Evolutionary conservation across 2,888 invertebrate species (phyloP).

Genomic region (Drosophila setosimentum): DNA sequence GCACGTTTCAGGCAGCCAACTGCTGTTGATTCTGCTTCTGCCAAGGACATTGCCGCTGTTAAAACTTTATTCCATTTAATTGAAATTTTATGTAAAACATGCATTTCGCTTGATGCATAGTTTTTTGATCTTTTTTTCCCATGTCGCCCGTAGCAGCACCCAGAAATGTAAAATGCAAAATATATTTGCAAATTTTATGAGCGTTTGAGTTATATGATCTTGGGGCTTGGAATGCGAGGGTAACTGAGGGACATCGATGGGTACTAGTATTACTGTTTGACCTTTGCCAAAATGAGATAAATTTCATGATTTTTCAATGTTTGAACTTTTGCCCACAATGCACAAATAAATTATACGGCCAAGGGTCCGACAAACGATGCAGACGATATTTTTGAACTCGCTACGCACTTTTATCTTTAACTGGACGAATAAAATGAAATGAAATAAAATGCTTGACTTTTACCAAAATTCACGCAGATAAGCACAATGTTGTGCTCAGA

Average conservation of each 20-base stretch:
- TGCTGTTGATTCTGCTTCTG: slow-evolving; percentile 34
- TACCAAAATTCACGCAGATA: slow-evolving; percentile 59
- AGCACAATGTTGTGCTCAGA: slow-evolving; percentile 36
- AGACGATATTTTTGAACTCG: slow-evolving; percentile 50
- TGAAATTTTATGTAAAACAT: slow-evolving; percentile 80
- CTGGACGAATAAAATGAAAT: slow-evolving; percentile 62
- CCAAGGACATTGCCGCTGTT: slow-evolving; percentile 61
- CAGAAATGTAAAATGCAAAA: slow-evolving; percentile 53
- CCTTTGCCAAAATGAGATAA: slow-evolving; percentile 71
- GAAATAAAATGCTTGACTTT: slow-evolving; percentile 61
- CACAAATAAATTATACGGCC: slow-evolving; percentile 70
- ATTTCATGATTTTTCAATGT: slow-evolving; percentile 76
- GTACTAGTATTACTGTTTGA: slow-evolving; percentile 51
- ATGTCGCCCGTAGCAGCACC: slow-evolving; percentile 42
- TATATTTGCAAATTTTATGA: slow-evolving; percentile 75
- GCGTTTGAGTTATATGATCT: slow-evolving; percentile 61
- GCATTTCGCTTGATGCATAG: slow-evolving; percentile 69
- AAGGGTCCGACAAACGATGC: slow-evolving; percentile 42
- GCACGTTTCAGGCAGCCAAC: slow-evolving; percentile 56
- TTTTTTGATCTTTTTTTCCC: slow-evolving; percentile 27
- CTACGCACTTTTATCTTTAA: slow-evolving; percentile 52
- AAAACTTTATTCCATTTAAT: slow-evolving; percentile 75
- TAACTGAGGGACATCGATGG: slow-evolving; percentile 10
- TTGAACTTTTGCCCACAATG: slow-evolving; percentile 68
- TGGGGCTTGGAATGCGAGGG: slow-evolving; percentile 14